phyloP scores from a whole-genome alignment of 2,888 invertebrate species.

The Galerucella calmariensis region DNA sequence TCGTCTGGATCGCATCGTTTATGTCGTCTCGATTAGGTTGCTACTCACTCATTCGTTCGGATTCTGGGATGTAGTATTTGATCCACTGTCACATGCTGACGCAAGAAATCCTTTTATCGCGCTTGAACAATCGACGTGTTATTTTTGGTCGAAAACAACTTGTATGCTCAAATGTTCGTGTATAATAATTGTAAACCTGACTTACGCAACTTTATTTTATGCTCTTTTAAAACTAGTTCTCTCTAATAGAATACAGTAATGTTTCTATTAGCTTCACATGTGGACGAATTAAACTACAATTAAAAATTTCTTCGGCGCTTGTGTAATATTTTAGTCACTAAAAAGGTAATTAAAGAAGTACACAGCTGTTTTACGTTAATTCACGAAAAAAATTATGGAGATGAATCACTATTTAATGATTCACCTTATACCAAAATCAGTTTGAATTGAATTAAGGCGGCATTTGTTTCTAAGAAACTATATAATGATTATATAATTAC shows the following conservation, averaged over 20 bases:
- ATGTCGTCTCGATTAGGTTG: too few relatives aligned
- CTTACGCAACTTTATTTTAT: background rate
- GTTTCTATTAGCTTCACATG: background rate
- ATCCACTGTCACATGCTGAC: too few relatives aligned
- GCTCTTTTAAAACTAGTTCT: background rate
- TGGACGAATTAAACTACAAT: background rate
- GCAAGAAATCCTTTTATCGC: too few relatives aligned
- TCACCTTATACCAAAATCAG: conserved; percentile 1
- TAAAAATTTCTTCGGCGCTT: conserved; percentile 1
- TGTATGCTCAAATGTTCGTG: too few relatives aligned
- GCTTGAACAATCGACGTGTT: background rate
- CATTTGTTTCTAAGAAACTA: background rate
- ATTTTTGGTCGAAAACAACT: background rate
- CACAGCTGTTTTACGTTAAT: conserved; percentile 4
- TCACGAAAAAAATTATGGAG: background rate
- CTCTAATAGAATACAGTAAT: background rate
- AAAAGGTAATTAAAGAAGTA: background rate
- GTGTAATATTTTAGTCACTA: background rate
- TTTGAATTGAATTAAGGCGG: conserved; percentile 7
- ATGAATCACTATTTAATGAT: conserved; percentile 10
- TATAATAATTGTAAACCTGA: background rate
- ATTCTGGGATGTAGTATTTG: too few relatives aligned
- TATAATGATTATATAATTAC: conserved; percentile 8
- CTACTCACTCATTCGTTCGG: too few relatives aligned
- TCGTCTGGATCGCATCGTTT: too few relatives aligned